phyloP scores from a whole-genome alignment of 2,888 invertebrate species.

The Lordiphosa andalusiaca region DNA sequence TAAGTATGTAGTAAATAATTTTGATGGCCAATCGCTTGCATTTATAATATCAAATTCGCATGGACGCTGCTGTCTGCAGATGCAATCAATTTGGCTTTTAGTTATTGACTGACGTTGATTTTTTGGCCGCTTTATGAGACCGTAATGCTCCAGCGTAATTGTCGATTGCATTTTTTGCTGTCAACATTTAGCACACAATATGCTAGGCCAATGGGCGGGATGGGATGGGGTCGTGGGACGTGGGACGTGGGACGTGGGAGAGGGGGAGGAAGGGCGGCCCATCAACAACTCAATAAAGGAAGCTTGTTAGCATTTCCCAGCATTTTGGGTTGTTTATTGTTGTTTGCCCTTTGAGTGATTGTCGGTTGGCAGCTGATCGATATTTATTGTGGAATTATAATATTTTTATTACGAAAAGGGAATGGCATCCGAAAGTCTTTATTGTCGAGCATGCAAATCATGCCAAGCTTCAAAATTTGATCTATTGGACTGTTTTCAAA shows the following conservation, averaged over 20 bases:
- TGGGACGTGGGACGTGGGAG: background rate
- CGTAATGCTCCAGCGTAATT: conserved; percentile 57
- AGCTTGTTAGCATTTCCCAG: conserved; percentile 54
- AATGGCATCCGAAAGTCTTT: too few relatives aligned
- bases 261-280: conserved; percentile 1
- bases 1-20: conserved; percentile 44
- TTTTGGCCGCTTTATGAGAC: conserved; percentile 72
- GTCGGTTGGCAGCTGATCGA: conserved; percentile 53
- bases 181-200: conserved; percentile 50
- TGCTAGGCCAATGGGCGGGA: conserved; percentile 21
- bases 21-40: conserved; percentile 69
- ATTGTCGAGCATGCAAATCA: too few relatives aligned
- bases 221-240: background rate
- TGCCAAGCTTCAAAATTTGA: too few relatives aligned
- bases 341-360: conserved; percentile 24
- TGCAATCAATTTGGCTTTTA: conserved; percentile 47
- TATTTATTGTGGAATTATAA: conserved; percentile 35
- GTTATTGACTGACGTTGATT: conserved; percentile 66
- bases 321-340: background rate
- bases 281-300: conserved; percentile 63
- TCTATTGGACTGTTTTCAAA: too few relatives aligned
- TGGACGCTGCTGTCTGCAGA: conserved; percentile 20
- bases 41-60: conserved; percentile 66
- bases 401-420: conserved; percentile 27
- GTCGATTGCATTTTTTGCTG: conserved; percentile 64